phyloP scores from a whole-genome alignment of 2,113 vertebrate species.

The human (Homo sapiens) region GRCh38 chrX:52196501-52197000 shows the following conservation, averaged over 20 bases:
- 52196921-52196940: background rate
- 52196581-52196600: background rate
- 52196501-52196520: background rate
- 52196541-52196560: too few species aligned
- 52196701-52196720: too few species aligned
- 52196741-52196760: background rate
- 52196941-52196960: background rate
- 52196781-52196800: background rate
- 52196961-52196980: background rate
- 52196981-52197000: background rate
- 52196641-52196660: background rate
- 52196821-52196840: background rate
- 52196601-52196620: too few species aligned
- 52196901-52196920: background rate
- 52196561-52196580: background rate
- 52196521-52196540: background rate
- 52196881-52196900: background rate
- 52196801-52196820: background rate
- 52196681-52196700: too few species aligned
- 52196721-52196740: background rate
- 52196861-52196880: background rate
- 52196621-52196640: background rate
- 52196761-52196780: background rate
- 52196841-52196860: background rate
- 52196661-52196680: background rate